Evolutionary conservation across 2,113 vertebrate genomes (phyloP).

Genomic region (Cavia porcellus): DNA sequence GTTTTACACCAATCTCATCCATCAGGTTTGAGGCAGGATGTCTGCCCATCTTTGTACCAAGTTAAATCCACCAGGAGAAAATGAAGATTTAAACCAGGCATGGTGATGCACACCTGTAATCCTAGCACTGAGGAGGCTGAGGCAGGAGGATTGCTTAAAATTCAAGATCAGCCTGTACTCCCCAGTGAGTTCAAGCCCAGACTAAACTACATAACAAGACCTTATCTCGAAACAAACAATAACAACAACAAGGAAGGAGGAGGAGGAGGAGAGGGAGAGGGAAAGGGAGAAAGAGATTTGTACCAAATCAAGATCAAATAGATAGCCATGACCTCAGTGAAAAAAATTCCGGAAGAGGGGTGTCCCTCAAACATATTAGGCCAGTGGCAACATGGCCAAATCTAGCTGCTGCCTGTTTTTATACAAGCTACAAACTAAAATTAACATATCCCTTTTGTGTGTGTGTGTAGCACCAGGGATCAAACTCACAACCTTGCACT

Average conservation of each 20-base stretch:
- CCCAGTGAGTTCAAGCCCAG: background rate
- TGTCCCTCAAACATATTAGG: background rate
- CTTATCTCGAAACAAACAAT: background rate
- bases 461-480: no score
- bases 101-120: background rate
- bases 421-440: background rate
- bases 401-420: background rate
- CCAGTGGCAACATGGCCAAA: background rate
- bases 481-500: no score
- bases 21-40: background rate
- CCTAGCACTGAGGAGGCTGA: background rate
- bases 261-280: no score
- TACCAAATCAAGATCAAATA: background rate
- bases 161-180: background rate
- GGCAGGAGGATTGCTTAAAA: background rate
- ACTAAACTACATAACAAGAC: background rate
- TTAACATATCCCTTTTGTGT: background rate
- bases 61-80: background rate
- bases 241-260: background rate
- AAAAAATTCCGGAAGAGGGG: background rate
- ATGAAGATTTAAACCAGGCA: background rate
- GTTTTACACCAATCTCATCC: background rate
- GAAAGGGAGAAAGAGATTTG: background rate
- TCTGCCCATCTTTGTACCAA: background rate
- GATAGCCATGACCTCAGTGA: fast-evolving